Evolutionary conservation across 2,888 invertebrate genomes (phyloP), one percentile per base, ranked within the genome.

Genomic region (Abscondita cerata): DNA sequence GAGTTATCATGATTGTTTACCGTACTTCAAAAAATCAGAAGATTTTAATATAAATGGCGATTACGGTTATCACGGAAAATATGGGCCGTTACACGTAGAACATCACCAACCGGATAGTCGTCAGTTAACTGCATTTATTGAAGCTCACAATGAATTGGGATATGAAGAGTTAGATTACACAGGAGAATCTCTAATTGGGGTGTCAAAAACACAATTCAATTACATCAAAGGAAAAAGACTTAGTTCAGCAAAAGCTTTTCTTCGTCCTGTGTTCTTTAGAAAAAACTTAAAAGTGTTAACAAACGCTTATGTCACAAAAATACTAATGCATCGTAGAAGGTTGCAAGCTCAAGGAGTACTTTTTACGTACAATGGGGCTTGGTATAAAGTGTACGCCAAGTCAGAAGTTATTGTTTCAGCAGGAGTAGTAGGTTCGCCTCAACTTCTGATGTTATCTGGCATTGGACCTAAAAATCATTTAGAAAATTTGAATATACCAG

Each of bases 361-460:
- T 68, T 85, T 86, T 58, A 78, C 81, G 0, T 77, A 81, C 40
- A 80, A 82, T 52, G 80, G 81, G 1, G 69, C 80, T 55, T 78
- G 76, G 44, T 78, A 79, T 20, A 78, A 79, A 46, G 85, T 86
- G 0, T 73, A 72, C 58, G 89, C 88, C 0, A 80, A 83, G 41
- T 86, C 84, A 70, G 91, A 91, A 78, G 86, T 93, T 0, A 88
- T 93, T 58, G 65, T 93, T 2, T 87, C 89, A 9, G 91, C 89
- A 1, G 93, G 93, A 0, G 87, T 92, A 0, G 88, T 94, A 59
- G 92, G 90, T 69, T 58, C 72, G 9, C 73, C 74, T 1, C 71
- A 72, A 50, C 36, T 75, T 1, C 52, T 75, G 8, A 71, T 73
- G 72, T 50, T 74, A 11, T 73, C 72, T 12, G 75, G 74, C 20